A percentile compares a stretch with the other conserved stretches of the same genome.
phyloP scores from a whole-genome alignment of 2,888 invertebrate genomes.

The Chrysolina oricalcia region DNA sequence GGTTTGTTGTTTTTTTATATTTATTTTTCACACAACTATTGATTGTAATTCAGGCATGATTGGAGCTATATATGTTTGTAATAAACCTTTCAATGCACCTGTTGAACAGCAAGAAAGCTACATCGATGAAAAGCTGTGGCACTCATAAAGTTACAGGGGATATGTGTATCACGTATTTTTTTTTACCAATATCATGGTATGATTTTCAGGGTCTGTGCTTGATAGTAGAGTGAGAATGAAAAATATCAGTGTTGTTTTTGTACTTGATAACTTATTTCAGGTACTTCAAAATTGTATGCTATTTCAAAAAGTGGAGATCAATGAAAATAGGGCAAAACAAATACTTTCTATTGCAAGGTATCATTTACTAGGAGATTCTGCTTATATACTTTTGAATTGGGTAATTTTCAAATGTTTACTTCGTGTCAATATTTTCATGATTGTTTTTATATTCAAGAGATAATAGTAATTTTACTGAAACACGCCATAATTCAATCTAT shows the following conservation, averaged over 20 bases:
- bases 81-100: not conserved
- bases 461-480: no score
- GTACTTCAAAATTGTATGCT: no score
- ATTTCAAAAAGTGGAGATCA: no score
- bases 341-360: no score
- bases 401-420: not conserved
- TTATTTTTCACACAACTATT: no score
- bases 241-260: not conserved
- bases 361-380: not conserved
- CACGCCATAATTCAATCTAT: no score
- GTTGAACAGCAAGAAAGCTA: conserved; percentile 9
- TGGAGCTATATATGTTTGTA: not conserved
- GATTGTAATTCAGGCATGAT: no score
- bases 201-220: conserved; percentile 9
- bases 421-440: no score
- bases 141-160: conserved; percentile 11
- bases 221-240: not conserved
- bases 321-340: no score
- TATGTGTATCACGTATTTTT: not conserved
- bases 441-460: no score
- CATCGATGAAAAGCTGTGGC: not conserved
- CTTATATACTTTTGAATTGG: not conserved
- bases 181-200: conserved; percentile 10
- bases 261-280: no score
- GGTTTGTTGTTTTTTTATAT: no score